Conservation (phyloP, 2,113 vertebrate species). For the Tachycineta bicolor region DNA sequence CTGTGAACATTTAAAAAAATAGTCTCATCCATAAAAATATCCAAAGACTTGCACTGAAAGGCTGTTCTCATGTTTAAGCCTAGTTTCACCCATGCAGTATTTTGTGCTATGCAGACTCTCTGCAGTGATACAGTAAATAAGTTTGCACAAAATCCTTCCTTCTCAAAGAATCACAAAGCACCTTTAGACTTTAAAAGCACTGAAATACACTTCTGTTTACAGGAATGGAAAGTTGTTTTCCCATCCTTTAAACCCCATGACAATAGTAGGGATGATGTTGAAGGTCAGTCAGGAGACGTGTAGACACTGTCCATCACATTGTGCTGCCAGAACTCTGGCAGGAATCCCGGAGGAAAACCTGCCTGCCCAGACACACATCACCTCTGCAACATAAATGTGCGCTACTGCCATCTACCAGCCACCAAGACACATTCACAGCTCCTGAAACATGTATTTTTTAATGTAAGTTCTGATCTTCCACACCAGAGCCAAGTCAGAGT, state of each 20-base stretch:
- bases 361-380: neutral
- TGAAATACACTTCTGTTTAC: neutral
- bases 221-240: neutral
- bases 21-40: neutral
- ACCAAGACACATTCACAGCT: neutral
- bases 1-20: neutral
- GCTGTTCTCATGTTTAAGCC: neutral
- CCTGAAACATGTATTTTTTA: neutral
- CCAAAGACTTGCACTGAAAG: neutral
- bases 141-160: neutral
- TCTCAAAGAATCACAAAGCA: neutral
- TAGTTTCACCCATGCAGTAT: neutral
- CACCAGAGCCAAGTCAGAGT: neutral
- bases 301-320: neutral
- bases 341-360: neutral
- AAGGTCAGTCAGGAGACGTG: neutral
- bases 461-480: neutral
- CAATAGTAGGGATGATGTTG: fast-evolving
- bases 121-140: neutral
- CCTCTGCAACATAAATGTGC: neutral
- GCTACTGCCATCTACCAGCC: slow-evolving; percentile 12
- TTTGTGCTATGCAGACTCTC: neutral
- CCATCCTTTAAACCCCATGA: neutral
- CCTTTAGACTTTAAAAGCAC: neutral
- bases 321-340: neutral